Percentiles rank a stretch among this genome's conserved stretches.
Conservation (phyloP, 2,888 invertebrate genomes). For the Cybosia mesomella region DNA sequence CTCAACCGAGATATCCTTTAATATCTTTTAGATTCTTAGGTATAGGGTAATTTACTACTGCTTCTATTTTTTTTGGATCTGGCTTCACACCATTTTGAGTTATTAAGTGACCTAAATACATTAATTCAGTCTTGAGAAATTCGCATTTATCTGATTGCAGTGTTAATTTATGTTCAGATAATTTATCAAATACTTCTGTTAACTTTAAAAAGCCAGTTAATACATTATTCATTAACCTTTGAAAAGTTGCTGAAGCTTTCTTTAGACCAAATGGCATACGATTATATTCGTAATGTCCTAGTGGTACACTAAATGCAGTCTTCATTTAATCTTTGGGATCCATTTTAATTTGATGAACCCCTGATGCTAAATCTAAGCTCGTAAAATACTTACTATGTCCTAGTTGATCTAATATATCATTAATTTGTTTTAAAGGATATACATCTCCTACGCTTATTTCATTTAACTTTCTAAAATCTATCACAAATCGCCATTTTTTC, state of each 20-base stretch:
- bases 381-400: conserved; percentile 6
- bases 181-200: not conserved
- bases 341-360: not conserved
- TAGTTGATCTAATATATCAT: conserved; percentile 6
- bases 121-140: no score
- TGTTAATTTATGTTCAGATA: no score
- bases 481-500: conserved; percentile 5
- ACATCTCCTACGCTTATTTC: not conserved
- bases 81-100: no score
- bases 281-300: conserved; percentile 3
- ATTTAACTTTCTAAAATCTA: conserved; percentile 3
- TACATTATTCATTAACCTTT: not conserved
- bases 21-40: no score
- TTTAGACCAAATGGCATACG: not conserved
- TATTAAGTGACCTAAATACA: no score
- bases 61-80: no score
- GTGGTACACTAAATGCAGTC: not conserved
- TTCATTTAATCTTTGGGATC: not conserved
- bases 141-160: no score
- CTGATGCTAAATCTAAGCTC: not conserved
- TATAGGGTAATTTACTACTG: no score
- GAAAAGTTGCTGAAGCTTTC: not conserved
- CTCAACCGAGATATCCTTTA: no score
- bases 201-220: not conserved
- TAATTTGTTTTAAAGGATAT: not conserved